Evolutionary conservation across 2,888 invertebrate genomes (phyloP).

Genomic region (Smittia aterrima): DNA sequence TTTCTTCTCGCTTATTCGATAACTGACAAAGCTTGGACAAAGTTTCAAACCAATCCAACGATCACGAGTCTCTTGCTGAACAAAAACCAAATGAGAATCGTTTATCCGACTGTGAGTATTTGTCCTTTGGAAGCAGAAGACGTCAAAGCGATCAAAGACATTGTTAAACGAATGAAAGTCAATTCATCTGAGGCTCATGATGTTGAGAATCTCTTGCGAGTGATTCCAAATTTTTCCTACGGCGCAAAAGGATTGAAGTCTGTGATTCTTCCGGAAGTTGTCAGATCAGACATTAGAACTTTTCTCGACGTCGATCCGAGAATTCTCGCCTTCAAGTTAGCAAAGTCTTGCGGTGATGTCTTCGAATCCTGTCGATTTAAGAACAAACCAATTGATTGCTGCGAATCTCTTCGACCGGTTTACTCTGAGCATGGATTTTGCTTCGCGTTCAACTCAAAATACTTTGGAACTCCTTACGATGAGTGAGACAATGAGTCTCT

Average conservation of each 20-base stretch:
- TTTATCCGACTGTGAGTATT: conserved; percentile 8
- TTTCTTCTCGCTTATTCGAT: conserved; percentile 3
- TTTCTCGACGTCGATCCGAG: not conserved
- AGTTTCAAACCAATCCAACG: conserved; percentile 17
- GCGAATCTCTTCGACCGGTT: conserved; percentile 60
- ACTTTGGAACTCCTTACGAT: not conserved
- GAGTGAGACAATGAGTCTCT: not conserved
- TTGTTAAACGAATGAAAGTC: not conserved
- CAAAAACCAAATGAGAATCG: not conserved
- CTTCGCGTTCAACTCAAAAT: conserved; percentile 62
- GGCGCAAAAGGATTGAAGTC: not conserved
- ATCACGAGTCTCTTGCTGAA: not conserved
- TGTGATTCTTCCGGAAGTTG: not conserved
- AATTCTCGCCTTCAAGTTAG: conserved; percentile 54
- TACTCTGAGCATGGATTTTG: conserved; percentile 68
- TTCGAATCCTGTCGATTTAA: conserved; percentile 62
- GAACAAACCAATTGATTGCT: conserved; percentile 60
- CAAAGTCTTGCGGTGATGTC: conserved; percentile 59
- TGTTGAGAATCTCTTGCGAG: not conserved
- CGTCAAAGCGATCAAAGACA: not conserved
- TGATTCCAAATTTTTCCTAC: not conserved
- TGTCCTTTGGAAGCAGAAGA: not conserved
- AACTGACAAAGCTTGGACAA: not conserved
- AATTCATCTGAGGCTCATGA: not conserved
- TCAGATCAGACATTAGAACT: not conserved